Evolutionary conservation across 1,140 invertebrate genomes (phyloP), one percentile per base, ranked within the genome.

Genomic region (Papilio dardanus): DNA sequence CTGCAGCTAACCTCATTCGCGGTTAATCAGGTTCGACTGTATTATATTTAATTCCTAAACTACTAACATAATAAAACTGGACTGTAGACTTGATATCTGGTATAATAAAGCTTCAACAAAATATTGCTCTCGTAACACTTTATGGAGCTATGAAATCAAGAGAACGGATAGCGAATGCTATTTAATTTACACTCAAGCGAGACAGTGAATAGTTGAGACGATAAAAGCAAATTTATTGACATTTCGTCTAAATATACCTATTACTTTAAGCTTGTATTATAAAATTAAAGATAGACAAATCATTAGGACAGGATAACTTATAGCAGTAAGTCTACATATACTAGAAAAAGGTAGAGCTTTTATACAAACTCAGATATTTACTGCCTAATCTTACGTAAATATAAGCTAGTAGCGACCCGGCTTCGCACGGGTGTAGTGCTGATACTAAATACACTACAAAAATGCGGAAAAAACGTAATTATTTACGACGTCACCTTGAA

Each of bases 81-180:
- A 24, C 54, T 62, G 54, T 62, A 62, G 24, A 62, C 24, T 62
- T 8, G 21, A 4, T 30, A 10, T 58, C 50, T 58, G 1, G 21
- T 28, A 28, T 28, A 24, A 28, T 62, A 62, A 28, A 28, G 24
- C 54, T 28, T 62, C 21, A 62, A 62, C 54, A 62, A 62, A 62
- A 62, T 62, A 62, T 62, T 62, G 24, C 24, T 62, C 54, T 28
- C 54, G 30, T 62, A 62, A 62, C 54, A 62, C 21, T 62, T 62
- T 62, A 62, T 62, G 24, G 10, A 28, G 54, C 54, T 62, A 62
- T 62, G 54, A 62, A 62, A 62, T 62, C 54, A 62, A 62, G 54
- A 62, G 19, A 62, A 62, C 54, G 54, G 54, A 30, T 28, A 62
- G 54, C 54, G 24, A 62, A 28, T 28, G 24, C 54, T 62, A 28